Conservation (phyloP, 1,140 invertebrate species). For the Aradophagus sp. region DNA sequence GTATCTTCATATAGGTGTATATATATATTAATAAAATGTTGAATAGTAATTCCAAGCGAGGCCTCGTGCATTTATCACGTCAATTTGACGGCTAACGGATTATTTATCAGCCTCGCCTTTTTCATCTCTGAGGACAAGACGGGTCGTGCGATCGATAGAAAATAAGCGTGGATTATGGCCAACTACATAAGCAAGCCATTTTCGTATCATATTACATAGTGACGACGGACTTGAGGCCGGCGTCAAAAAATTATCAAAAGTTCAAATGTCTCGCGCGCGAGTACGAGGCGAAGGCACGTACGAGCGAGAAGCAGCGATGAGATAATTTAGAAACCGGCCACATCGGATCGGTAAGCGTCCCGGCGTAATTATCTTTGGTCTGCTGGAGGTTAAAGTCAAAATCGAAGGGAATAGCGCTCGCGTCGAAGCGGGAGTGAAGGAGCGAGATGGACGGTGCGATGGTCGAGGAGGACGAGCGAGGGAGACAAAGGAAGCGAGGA, state of each 20-base stretch:
- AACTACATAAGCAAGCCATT: constrained; percentile 59
- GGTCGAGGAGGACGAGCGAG: too few relatives aligned
- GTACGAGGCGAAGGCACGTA: constrained; percentile 50
- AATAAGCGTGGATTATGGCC: constrained; percentile 58
- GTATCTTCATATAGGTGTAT: too few relatives aligned
- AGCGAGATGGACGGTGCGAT: constrained; percentile 12
- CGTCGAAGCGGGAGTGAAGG: constrained; percentile 50
- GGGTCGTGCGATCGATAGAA: constrained; percentile 59
- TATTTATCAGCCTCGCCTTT: too few relatives aligned
- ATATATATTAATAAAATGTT: too few relatives aligned
- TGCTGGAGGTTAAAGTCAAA: constrained; percentile 62
- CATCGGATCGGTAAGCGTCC: constrained; percentile 60
- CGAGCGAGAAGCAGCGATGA: constrained; percentile 53
- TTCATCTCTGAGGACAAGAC: too few relatives aligned
- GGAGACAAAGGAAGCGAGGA: too few relatives aligned
- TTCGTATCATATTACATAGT: constrained; percentile 59
- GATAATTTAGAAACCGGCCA: constrained; percentile 63
- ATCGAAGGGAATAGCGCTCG: constrained; percentile 51
- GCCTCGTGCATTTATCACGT: too few relatives aligned
- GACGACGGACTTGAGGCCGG: constrained; percentile 52
- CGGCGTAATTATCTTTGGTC: constrained; percentile 66
- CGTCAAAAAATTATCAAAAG: constrained; percentile 60
- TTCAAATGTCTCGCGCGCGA: constrained; percentile 54
- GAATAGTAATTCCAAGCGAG: too few relatives aligned
- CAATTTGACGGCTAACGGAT: too few relatives aligned